A percentile compares a stretch with the other conserved stretches of the same genome.
phyloP scores from a whole-genome alignment of 2,113 vertebrate genomes.

The Hippoglossus stenolepis region DNA sequence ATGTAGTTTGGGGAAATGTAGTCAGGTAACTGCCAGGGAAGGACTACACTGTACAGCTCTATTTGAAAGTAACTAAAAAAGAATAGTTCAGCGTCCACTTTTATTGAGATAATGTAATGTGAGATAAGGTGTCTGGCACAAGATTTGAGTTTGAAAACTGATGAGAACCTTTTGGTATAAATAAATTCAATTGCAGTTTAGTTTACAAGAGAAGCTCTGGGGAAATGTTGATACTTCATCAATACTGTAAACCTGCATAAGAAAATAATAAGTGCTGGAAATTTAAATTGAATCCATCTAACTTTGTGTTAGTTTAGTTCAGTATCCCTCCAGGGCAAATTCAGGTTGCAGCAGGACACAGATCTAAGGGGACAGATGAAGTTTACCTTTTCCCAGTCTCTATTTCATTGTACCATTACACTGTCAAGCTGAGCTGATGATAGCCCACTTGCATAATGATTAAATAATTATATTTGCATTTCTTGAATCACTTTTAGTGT shows the following conservation, averaged over 20 bases:
- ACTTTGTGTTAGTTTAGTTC: background rate
- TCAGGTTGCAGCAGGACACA: no score
- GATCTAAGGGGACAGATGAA: no score
- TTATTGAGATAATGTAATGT: background rate
- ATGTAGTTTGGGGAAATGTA: background rate
- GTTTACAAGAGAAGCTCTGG: background rate
- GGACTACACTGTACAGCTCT: background rate
- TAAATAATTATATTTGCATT: no score
- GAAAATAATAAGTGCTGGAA: background rate
- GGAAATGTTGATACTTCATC: background rate
- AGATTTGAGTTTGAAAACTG: background rate
- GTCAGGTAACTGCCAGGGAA: background rate
- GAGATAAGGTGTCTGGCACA: background rate
- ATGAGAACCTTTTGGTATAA: background rate
- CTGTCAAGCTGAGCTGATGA: no score
- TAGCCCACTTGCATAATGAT: no score
- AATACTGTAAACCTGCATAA: background rate
- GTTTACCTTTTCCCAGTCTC: no score
- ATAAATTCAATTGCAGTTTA: background rate
- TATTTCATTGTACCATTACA: no score
- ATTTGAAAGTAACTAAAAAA: constrained; percentile 3
- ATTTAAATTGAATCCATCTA: background rate
- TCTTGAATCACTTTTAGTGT: no score
- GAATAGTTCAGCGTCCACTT: background rate
- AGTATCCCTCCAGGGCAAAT: no score